Conservation (phyloP, 2,113 vertebrate genomes). For the Chaetorhynchus papuensis region DNA sequence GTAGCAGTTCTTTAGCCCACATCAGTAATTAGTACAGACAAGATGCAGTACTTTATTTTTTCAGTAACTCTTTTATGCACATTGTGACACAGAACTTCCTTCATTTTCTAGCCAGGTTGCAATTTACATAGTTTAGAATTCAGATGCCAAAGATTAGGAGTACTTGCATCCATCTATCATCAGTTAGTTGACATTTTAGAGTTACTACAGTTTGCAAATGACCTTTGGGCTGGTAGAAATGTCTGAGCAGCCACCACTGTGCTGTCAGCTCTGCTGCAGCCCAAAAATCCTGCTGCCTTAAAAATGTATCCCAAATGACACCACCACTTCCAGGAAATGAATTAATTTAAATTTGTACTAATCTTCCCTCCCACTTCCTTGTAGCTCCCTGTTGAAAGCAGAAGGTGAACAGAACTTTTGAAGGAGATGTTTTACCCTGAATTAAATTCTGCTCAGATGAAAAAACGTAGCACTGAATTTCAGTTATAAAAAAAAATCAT, state of each 20-base stretch:
- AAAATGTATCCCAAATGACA: not conserved
- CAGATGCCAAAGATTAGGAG: not conserved
- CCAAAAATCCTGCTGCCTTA: not conserved
- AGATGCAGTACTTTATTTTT: not conserved
- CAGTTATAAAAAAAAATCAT: not conserved
- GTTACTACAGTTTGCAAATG: not conserved
- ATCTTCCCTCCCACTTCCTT: not conserved
- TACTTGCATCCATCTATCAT: not conserved
- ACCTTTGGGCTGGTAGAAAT: not conserved
- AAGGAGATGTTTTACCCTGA: not conserved
- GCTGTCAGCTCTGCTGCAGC: not conserved
- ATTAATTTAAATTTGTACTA: not conserved
- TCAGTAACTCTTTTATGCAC: not conserved
- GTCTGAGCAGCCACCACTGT: not conserved
- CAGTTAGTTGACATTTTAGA: constrained; percentile 1
- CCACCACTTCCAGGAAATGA: not conserved
- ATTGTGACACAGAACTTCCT: not conserved
- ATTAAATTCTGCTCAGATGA: not conserved
- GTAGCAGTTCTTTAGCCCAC: not conserved
- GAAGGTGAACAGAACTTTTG: not conserved
- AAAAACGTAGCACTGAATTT: not conserved
- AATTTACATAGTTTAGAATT: not conserved
- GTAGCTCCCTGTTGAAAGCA: not conserved
- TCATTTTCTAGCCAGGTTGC: not conserved
- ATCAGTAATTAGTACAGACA: not conserved